phyloP scores from a whole-genome alignment of 2,113 vertebrate species.

The Rhegmatorhina hoffmannsi region DNA sequence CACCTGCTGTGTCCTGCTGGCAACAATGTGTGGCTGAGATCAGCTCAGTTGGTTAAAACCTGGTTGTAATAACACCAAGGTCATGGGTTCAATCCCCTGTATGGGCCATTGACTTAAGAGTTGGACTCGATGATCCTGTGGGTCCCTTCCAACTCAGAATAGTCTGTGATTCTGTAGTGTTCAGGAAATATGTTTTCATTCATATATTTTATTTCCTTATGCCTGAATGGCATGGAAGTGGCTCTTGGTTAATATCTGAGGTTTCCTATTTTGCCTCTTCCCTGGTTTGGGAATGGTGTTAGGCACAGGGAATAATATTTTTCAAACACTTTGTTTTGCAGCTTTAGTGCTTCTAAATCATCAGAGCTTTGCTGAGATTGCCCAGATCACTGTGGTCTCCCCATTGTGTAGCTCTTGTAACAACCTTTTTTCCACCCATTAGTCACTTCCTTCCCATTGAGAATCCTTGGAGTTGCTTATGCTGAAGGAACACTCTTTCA shows the following conservation, averaged over 20 bases:
- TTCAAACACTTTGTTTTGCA: neutral
- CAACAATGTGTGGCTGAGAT: neutral
- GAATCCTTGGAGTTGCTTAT: neutral
- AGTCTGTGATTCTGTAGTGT: too few species aligned
- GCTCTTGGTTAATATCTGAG: neutral
- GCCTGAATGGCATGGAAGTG: neutral
- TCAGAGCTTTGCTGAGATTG: neutral
- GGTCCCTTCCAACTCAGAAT: too few species aligned
- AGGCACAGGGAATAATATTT: neutral
- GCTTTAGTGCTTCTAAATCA: neutral
- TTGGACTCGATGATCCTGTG: too few species aligned
- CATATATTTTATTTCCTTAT: neutral
- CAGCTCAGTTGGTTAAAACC: too few species aligned
- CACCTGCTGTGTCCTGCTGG: neutral
- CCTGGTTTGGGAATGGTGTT: neutral
- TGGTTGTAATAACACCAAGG: too few species aligned
- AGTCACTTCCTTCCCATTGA: neutral
- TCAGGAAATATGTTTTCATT: neutral
- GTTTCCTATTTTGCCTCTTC: neutral
- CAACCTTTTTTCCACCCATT: neutral
- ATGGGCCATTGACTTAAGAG: too few species aligned
- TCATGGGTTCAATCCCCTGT: too few species aligned
- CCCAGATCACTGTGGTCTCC: neutral
- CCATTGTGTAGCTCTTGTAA: neutral
- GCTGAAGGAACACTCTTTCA: neutral